Evolutionary conservation across 2,888 invertebrate genomes (phyloP).

Genomic region (Heliconius aoede): DNA sequence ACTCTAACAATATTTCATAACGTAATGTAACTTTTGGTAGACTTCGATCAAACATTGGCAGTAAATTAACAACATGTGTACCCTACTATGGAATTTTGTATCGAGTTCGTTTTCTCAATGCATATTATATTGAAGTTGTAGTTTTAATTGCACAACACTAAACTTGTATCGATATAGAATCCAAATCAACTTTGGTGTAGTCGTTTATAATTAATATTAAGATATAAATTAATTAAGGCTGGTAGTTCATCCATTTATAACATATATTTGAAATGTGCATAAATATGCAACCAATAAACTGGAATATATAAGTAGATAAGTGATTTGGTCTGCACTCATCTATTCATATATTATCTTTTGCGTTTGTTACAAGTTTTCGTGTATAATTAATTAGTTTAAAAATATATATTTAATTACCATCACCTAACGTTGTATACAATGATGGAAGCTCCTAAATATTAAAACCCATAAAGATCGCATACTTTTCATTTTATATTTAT

Average conservation of each 20-base stretch:
- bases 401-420: background rate
- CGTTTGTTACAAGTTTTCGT: background rate
- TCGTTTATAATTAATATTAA: background rate
- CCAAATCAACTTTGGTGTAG: background rate
- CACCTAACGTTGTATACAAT: background rate
- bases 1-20: slow-evolving; percentile 36
- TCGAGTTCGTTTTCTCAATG: slow-evolving; percentile 16
- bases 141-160: background rate
- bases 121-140: background rate
- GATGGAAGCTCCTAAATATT: background rate
- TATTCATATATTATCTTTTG: background rate
- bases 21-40: slow-evolving; percentile 39
- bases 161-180: background rate
- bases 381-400: background rate
- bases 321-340: background rate
- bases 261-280: background rate
- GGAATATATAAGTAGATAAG: too few species aligned
- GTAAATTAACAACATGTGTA: slow-evolving; percentile 45
- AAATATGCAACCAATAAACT: too few species aligned
- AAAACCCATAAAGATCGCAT: background rate
- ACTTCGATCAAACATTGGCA: slow-evolving; percentile 47
- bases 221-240: too few species aligned
- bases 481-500: background rate
- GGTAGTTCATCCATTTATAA: too few species aligned
- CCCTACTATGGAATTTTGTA: slow-evolving; percentile 39